Percentiles rank a stretch among this genome's conserved stretches.
phyloP scores from a whole-genome alignment of 1,140 invertebrate species.

The Pseudoatta argentina region DNA sequence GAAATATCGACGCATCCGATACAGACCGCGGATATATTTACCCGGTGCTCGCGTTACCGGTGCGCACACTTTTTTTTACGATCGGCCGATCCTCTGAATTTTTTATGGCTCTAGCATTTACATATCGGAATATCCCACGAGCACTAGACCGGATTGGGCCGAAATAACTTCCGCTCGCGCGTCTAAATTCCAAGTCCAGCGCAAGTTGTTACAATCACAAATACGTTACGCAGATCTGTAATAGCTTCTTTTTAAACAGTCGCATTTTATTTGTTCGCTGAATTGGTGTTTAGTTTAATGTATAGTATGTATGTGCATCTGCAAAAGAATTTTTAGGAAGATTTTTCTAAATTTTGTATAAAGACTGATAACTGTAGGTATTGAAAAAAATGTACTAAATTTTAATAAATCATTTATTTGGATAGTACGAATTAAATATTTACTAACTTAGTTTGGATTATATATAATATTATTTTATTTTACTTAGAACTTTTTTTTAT shows the following conservation, averaged over 20 bases:
- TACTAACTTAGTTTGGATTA: background rate
- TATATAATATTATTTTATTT: background rate
- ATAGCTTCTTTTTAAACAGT: conserved; percentile 30
- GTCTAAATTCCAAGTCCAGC: conserved; percentile 26
- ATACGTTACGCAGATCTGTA: conserved; percentile 18
- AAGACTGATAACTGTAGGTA: no score
- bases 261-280: background rate
- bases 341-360: background rate
- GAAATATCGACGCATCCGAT: conserved; percentile 74
- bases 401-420: no score
- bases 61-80: conserved; percentile 65
- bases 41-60: conserved; percentile 23
- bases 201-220: conserved; percentile 25
- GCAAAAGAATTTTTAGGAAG: background rate
- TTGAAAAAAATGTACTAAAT: no score
- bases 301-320: background rate
- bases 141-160: conserved; percentile 63
- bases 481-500: background rate
- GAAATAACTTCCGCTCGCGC: conserved; percentile 48
- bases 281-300: background rate
- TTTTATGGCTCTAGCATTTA: conserved; percentile 72
- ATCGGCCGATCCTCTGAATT: conserved; percentile 67
- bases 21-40: conserved; percentile 70
- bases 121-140: conserved; percentile 58
- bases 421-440: no score